Base-by-base conservation (phyloP, 2,113 vertebrate genomes). In the Phocoena sinus region DNA sequence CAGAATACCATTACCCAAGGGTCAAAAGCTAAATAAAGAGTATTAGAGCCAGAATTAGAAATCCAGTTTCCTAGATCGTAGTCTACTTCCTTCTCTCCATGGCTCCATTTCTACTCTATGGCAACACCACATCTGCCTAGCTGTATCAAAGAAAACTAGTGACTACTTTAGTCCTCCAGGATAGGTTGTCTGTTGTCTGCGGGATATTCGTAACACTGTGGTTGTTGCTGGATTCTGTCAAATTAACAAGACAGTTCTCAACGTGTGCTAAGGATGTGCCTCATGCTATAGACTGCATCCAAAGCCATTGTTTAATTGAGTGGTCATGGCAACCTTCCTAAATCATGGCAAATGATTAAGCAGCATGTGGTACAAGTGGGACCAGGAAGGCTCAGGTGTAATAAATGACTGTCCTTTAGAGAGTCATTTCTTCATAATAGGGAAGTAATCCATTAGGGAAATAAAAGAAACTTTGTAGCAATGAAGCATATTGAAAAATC, bases 261-360 rank as follows among this genome's bases (percentile, higher is more conserved):
- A 96, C 80, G 70, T 93, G 77, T 47, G 31, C 82, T 74, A 71
- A 81, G 44, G 73, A 71, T 98, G 26, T 82, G 80, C 58, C 71
- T 95, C 44, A 12, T 79, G 62, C 62, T 81, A 28, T 90, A 96
- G 79, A 67, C 41, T 63, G 91, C 62, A 95, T 89, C 71, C 94
- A 98, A 82, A 96, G 62, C 60, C 67, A 31, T 41, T 89, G 47
- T 73, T 95, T 96, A 98, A 97, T 94, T 97, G 97, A 98, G 91
- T 96, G 92, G 95, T 95, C 92, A 94, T 95, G 96, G 95, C 97
- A 97, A 96, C 95, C 92, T 97, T 97, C 95, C 97, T 96, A 96
- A 98, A 98, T 98, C 96, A 98, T 65, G 97, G 97, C 98, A 97
- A 97, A 98, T 98, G 96, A 97, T 97, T 97, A 94, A 97, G 71